phyloP scores from a whole-genome alignment of 1,140 invertebrate genomes.

The Neodiprion lecontei region DNA sequence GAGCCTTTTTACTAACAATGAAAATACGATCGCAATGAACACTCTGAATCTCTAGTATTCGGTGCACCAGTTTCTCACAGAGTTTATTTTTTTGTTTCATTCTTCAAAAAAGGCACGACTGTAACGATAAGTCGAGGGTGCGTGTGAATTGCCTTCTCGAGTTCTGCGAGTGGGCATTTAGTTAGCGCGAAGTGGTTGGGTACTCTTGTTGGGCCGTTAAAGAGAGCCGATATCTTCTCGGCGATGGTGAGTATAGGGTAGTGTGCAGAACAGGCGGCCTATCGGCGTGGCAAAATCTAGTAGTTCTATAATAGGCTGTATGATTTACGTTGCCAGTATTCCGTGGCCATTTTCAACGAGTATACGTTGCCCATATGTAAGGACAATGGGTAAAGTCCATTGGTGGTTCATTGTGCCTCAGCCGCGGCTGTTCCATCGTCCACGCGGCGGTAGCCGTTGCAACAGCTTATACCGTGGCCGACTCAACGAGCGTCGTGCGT shows the following conservation, averaged over 20 bases:
- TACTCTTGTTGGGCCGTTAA: not conserved
- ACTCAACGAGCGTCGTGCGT: not conserved
- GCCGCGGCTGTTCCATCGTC: not conserved
- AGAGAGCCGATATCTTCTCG: conserved; percentile 8
- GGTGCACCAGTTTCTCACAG: too few relatives aligned
- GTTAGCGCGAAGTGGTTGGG: not conserved
- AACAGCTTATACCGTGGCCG: not conserved
- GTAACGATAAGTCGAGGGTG: not conserved
- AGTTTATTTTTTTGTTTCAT: too few relatives aligned
- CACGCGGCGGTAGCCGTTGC: not conserved
- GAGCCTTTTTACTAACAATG: too few relatives aligned
- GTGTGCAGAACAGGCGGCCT: conserved; percentile 29
- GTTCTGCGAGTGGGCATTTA: not conserved
- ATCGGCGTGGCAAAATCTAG: conserved; percentile 50
- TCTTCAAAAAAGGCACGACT: too few relatives aligned
- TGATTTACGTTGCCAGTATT: conserved; percentile 53
- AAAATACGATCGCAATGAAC: too few relatives aligned
- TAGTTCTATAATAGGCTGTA: conserved; percentile 54
- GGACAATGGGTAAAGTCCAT: conserved; percentile 45
- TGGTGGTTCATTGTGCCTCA: conserved; percentile 25
- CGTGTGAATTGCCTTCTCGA: not conserved
- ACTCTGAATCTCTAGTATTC: too few relatives aligned
- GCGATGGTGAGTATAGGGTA: conserved; percentile 23
- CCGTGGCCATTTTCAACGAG: conserved; percentile 41
- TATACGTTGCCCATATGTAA: conserved; percentile 34